These are phyloP conservation scores for Anguilla pacifica DNA, from an alignment of 2,797 vertebrate species.

Conservation along the genomic window DNA sequence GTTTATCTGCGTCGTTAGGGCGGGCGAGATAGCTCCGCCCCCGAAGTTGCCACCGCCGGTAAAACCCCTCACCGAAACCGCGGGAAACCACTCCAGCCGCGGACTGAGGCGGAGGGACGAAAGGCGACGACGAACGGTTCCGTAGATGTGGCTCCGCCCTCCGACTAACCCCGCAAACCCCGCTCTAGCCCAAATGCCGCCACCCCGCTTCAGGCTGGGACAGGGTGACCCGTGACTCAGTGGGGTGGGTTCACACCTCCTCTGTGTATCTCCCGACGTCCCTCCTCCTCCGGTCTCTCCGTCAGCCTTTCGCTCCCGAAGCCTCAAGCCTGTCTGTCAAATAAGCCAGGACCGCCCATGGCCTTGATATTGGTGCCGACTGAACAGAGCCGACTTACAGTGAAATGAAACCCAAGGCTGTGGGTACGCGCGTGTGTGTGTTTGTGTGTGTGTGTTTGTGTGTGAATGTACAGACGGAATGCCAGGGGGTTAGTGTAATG, in stretches of 20 bases:
- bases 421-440: background rate
- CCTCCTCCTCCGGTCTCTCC: background rate
- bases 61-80: background rate
- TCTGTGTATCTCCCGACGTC: background rate
- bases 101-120: background rate
- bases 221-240: background rate
- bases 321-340: background rate
- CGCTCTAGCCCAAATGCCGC: background rate
- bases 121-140: background rate
- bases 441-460: slow-evolving; percentile 10
- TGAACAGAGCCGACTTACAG: slow-evolving; percentile 4
- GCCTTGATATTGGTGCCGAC: background rate
- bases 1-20: slow-evolving; percentile 23
- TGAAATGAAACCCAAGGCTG: background rate
- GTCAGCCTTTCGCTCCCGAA: background rate
- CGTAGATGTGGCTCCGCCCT: background rate
- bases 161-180: background rate
- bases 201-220: background rate
- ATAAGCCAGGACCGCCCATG: background rate
- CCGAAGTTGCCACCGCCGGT: slow-evolving; percentile 15
- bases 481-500: background rate
- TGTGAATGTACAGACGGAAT: background rate
- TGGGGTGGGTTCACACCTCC: background rate
- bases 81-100: slow-evolving; percentile 18
- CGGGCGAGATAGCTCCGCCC: background rate